Base-by-base conservation (phyloP, 1,140 invertebrate species). In the Penaeus vannamei region DNA sequence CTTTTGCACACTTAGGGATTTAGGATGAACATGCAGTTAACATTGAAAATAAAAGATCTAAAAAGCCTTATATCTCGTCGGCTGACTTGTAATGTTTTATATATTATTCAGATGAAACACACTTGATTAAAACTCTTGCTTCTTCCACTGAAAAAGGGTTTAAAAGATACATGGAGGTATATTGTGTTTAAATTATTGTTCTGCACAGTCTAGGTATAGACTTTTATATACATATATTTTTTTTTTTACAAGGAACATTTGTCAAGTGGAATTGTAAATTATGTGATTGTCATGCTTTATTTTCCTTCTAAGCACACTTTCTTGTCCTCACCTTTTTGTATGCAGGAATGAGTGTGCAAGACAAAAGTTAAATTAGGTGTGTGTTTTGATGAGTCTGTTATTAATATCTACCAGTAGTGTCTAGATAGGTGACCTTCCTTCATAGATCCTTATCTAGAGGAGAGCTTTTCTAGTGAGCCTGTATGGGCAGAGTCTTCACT, bases 391-490 rank as follows among this genome's bases (percentile, higher is more conserved):
- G 69, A 88, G 81, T 88, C 87, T 86, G 85, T 86, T 81, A 84
- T 84, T 84, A 62, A 53, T 62, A 81, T 88, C 81, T 88, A 81
- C 87, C 66, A 60, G 69, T 88, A 88, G 87, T 84, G 87, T 88
- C 72, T 84, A 76, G 81, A 76, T 77, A 84, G 61, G 66, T 29
- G 81, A 83, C 79, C n/a, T 86, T 80, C 62, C 81, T 88, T 88
- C 87, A 72, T 84, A 88, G 87, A 77, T 62, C 66, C 46, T 88
- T 88, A 84, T 88, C 81, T 77, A 84, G 87, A 88, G 81, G 81
- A 88, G 87, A 88, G 87, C 87, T 88, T 88, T 88, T 88, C 82
- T 79, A 84, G 87, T 77, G 87, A 83, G 87, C 82, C 81, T 46
- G 69, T 59, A 84, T 61, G 53, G 80, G 86, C 79, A 66, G 53